Conservation (phyloP, 2,888 invertebrate species). For the Melanophora roralis region DNA sequence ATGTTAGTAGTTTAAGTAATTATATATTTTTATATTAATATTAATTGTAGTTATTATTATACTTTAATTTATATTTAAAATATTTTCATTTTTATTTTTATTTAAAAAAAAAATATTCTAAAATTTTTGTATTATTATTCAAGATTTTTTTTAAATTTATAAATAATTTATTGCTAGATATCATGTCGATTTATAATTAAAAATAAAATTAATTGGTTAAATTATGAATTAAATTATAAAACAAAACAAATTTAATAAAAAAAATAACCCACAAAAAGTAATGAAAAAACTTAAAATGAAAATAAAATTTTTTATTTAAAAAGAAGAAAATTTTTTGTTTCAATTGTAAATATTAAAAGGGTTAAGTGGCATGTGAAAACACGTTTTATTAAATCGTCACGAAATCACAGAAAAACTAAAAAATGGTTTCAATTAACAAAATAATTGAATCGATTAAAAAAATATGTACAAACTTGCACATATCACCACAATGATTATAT, state of each 20-base stretch:
- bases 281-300: background rate
- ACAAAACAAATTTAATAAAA: background rate
- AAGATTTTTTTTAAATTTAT: slow-evolving; percentile 38
- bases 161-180: slow-evolving; percentile 55
- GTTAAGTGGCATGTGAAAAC: no score
- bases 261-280: background rate
- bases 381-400: no score
- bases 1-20: no score
- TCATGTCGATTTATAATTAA: slow-evolving; percentile 33
- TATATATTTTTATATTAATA: no score
- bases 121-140: background rate
- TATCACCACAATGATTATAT: no score
- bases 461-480: no score
- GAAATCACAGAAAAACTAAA: no score
- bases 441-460: no score
- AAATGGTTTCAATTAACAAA: no score
- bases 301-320: slow-evolving; percentile 18
- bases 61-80: slow-evolving; percentile 18
- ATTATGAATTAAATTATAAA: slow-evolving; percentile 10
- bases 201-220: slow-evolving; percentile 15
- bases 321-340: no score
- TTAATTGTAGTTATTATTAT: slow-evolving; percentile 49
- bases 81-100: slow-evolving; percentile 10
- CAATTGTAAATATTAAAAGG: no score
- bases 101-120: slow-evolving; percentile 21